Evolutionary conservation across 2,888 invertebrate genomes (phyloP).

Genomic region (Thera obeliscata): DNA sequence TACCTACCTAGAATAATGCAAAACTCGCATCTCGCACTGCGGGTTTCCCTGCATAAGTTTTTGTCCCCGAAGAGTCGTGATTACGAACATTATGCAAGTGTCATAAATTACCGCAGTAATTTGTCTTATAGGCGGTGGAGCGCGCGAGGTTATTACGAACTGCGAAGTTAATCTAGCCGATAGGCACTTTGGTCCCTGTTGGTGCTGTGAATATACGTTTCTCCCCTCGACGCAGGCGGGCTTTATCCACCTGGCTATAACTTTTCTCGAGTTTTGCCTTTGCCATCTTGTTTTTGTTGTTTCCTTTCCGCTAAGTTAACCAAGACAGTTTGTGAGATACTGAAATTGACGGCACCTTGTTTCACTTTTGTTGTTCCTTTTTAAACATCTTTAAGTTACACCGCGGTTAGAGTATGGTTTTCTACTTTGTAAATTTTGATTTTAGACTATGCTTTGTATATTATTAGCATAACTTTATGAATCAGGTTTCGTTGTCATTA

Average conservation of each 20-base stretch:
- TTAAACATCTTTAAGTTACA: slow-evolving; percentile 22
- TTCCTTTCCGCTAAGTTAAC: slow-evolving; percentile 42
- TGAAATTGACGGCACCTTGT: slow-evolving; percentile 34
- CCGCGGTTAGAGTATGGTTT: slow-evolving; percentile 12
- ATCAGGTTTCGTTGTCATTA: not conserved
- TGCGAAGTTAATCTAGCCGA: slow-evolving; percentile 44
- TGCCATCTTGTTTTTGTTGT: slow-evolving; percentile 47
- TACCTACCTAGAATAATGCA: slow-evolving; percentile 20
- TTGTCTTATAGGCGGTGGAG: slow-evolving; percentile 39
- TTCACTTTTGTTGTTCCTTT: slow-evolving; percentile 36
- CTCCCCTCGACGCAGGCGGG: slow-evolving; percentile 45
- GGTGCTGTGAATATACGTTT: slow-evolving; percentile 33
- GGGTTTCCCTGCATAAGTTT: slow-evolving; percentile 26
- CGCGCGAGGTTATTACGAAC: slow-evolving; percentile 36
- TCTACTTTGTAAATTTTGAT: slow-evolving; percentile 12
- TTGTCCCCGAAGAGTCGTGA: slow-evolving; percentile 22
- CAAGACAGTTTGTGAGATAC: slow-evolving; percentile 41
- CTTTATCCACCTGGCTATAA: slow-evolving; percentile 45
- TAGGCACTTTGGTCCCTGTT: slow-evolving; percentile 40
- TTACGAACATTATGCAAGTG: slow-evolving; percentile 40
- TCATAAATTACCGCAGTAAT: slow-evolving; percentile 40
- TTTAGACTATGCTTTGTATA: too few species aligned
- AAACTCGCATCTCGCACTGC: slow-evolving; percentile 18
- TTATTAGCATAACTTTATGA: too few species aligned
- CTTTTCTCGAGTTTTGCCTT: slow-evolving; percentile 41